phyloP scores from a whole-genome alignment of 2,113 vertebrate species.

The Sinosuthora webbiana region DNA sequence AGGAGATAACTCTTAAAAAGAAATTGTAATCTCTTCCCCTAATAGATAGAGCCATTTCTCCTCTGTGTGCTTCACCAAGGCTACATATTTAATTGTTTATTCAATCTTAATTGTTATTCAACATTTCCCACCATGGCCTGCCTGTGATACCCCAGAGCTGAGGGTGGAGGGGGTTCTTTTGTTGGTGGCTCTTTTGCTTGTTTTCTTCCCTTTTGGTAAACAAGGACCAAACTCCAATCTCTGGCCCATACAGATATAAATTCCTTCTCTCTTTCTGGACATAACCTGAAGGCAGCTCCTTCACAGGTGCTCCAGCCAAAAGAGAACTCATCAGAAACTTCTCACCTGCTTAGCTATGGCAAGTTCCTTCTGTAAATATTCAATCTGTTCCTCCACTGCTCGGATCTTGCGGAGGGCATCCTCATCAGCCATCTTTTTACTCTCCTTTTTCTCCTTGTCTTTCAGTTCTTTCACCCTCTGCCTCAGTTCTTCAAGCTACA shows the following conservation, averaged over 20 bases:
- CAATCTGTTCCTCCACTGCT: conserved; percentile 94
- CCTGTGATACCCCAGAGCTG: background rate
- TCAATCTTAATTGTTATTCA: background rate
- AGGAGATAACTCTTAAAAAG: background rate
- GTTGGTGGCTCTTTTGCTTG: background rate
- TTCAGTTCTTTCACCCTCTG: conserved; percentile 91
- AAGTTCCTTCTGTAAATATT: conserved; percentile 94
- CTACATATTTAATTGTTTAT: background rate
- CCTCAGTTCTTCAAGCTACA: conserved; percentile 89
- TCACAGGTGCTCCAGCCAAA: background rate
- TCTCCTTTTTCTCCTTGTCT: conserved; percentile 93
- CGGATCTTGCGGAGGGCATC: conserved; percentile 92
- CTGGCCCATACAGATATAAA: background rate
- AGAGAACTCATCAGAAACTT: background rate
- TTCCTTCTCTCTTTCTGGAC: background rate
- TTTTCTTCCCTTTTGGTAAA: background rate
- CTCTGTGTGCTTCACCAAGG: background rate
- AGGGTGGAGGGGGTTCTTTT: background rate
- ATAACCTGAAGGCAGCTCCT: background rate
- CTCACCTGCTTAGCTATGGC: conserved; percentile 94
- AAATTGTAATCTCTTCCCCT: background rate
- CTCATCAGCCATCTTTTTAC: conserved; percentile 97
- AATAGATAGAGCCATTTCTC: background rate
- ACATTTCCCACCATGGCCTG: rapidly evolving
- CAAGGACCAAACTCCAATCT: background rate